Percentiles rank a stretch among this genome's conserved stretches.
These are phyloP conservation scores for Eupithecia vulgata DNA, from an alignment of 2,888 invertebrate genomes.

Conservation along the genomic window DNA sequence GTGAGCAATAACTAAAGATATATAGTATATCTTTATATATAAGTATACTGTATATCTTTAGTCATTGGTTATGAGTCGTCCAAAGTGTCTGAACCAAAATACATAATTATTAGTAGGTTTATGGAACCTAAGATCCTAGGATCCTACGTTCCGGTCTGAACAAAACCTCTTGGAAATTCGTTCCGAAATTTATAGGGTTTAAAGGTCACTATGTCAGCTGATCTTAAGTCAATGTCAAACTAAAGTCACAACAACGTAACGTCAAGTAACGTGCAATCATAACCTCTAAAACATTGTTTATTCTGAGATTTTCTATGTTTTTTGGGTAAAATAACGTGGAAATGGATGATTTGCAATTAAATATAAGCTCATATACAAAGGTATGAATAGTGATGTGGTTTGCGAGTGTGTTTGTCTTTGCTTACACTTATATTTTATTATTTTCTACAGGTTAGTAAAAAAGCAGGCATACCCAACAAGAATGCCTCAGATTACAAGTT, in stretches of 20 bases:
- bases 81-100: too few relatives aligned
- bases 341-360: constrained; percentile 81
- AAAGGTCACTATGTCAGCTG: neutral
- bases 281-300: constrained; percentile 55
- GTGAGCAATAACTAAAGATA: too few relatives aligned
- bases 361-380: constrained; percentile 71
- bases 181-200: neutral
- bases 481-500: constrained; percentile 73
- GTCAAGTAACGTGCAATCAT: constrained; percentile 48
- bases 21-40: too few relatives aligned
- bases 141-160: too few relatives aligned
- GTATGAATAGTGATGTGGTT: constrained; percentile 51
- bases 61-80: too few relatives aligned
- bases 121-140: too few relatives aligned
- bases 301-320: constrained; percentile 30
- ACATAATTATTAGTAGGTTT: too few relatives aligned
- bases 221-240: constrained; percentile 17
- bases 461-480: constrained; percentile 52
- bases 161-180: neutral
- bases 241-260: constrained; percentile 44
- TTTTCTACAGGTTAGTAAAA: constrained; percentile 57
- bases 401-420: neutral
- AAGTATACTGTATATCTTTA: too few relatives aligned
- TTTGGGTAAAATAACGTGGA: constrained; percentile 36
- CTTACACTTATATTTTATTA: constrained; percentile 38